Conservation (phyloP, 2,113 vertebrate genomes). For the Neotragus pygmaeus region DNA sequence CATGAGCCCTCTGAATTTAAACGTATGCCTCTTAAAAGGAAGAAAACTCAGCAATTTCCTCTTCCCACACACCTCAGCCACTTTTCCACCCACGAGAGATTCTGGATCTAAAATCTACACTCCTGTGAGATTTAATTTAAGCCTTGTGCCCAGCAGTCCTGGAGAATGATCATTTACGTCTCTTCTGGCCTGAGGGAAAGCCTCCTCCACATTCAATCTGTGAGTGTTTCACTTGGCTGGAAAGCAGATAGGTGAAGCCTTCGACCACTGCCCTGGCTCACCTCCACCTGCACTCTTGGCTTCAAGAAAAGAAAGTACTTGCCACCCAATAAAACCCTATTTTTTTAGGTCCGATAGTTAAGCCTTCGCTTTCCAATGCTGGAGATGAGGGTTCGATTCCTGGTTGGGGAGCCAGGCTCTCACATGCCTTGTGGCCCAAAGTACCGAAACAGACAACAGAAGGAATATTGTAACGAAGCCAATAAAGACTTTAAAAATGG, state of each 20-base stretch:
- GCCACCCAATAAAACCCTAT: background rate
- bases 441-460: background rate
- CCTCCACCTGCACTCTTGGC: background rate
- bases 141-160: background rate
- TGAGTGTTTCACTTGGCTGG: background rate
- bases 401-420: background rate
- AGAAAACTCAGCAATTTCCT: background rate
- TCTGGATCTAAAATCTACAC: constrained; percentile 12
- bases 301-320: background rate
- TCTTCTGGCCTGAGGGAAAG: background rate
- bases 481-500: background rate
- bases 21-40: background rate
- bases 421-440: background rate
- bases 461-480: background rate
- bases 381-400: background rate
- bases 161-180: background rate
- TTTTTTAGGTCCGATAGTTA: background rate
- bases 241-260: background rate
- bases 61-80: background rate
- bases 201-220: background rate
- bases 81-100: background rate
- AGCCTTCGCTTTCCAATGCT: background rate
- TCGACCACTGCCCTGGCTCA: background rate
- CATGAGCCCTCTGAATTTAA: background rate
- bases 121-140: background rate